phyloP scores from a whole-genome alignment of 2,888 invertebrate genomes.

The Cryptocephalus primarius region DNA sequence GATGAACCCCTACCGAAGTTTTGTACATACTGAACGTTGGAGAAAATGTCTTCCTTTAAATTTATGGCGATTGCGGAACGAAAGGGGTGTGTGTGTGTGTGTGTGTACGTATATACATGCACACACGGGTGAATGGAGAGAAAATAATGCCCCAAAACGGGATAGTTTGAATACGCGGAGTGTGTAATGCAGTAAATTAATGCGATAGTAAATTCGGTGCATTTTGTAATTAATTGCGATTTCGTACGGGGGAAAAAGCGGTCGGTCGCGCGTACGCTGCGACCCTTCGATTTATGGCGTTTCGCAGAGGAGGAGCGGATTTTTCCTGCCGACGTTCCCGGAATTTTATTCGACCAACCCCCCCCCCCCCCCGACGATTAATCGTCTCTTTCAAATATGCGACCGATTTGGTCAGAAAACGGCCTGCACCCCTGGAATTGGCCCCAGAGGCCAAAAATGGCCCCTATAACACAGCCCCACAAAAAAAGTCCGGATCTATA shows the following conservation, averaged over 20 bases:
- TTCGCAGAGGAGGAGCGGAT: not conserved
- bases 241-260: constrained; percentile 12
- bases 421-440: no score
- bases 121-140: constrained; percentile 12
- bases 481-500: no score
- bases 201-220: constrained; percentile 21
- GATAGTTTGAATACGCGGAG: constrained; percentile 23
- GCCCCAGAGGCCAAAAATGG: no score
- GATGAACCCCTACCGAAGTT: constrained; percentile 7
- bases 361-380: no score
- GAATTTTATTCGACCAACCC: no score
- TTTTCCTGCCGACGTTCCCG: not conserved
- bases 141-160: constrained; percentile 23
- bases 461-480: no score
- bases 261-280: not conserved
- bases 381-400: no score
- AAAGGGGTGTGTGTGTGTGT: constrained; percentile 20
- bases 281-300: constrained; percentile 10
- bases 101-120: not conserved
- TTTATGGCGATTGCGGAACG: constrained; percentile 31
- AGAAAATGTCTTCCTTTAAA: constrained; percentile 27
- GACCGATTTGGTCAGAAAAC: no score
- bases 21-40: constrained; percentile 20
- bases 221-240: constrained; percentile 19
- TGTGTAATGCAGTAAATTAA: constrained; percentile 23